phyloP scores from a whole-genome alignment of 1,140 invertebrate genomes.

The Stratiolaelaps scimitus region DNA sequence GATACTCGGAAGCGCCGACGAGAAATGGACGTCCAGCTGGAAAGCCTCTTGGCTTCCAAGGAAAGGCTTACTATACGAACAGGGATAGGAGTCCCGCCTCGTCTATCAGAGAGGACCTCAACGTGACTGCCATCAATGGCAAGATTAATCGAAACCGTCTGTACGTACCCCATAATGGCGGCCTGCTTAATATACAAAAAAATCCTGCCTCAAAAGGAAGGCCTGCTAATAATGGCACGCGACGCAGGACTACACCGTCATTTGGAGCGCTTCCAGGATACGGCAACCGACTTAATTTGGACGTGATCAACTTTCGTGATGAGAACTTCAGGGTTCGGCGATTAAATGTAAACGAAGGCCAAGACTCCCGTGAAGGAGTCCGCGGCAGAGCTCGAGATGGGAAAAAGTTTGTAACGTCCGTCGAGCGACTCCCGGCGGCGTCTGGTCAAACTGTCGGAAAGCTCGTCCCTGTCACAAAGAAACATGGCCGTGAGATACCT shows the following conservation, averaged over 20 bases:
- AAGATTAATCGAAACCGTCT: neutral
- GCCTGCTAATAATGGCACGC: neutral
- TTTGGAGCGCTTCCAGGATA: constrained; percentile 14
- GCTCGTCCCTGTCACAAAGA: no score
- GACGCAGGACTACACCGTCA: constrained; percentile 7
- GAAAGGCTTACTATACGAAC: constrained; percentile 5
- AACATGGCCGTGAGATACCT: no score
- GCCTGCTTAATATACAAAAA: neutral
- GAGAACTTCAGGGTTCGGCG: neutral
- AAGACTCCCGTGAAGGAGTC: neutral
- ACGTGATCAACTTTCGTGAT: constrained; percentile 27
- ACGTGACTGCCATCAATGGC: neutral
- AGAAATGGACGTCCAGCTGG: neutral
- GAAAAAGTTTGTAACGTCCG: neutral
- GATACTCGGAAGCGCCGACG: neutral
- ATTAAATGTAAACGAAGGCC: neutral
- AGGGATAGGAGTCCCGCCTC: constrained; percentile 7
- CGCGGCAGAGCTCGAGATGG: neutral
- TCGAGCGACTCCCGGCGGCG: neutral
- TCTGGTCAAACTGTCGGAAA: no score
- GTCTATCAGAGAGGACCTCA: constrained; percentile 2
- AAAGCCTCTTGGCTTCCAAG: constrained; percentile 16
- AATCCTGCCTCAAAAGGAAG: neutral
- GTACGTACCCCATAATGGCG: neutral
- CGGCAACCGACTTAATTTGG: constrained; percentile 22